A percentile compares a stretch with the other conserved stretches of the same genome.
phyloP scores from a whole-genome alignment of 2,888 invertebrate genomes.

The Leptodirus hochenwartii region DNA sequence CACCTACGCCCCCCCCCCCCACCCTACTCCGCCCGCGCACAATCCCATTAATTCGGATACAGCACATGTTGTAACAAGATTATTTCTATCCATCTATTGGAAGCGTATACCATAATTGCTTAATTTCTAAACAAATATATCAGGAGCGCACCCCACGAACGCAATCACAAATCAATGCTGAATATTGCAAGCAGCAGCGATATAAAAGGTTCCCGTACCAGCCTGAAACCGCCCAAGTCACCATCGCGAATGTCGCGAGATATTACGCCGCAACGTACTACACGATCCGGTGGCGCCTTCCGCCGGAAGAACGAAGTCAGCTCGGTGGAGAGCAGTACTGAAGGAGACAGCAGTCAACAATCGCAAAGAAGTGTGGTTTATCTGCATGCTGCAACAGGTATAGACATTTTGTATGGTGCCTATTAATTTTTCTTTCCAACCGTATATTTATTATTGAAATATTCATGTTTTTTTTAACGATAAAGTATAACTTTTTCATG shows the following conservation, averaged over 20 bases:
- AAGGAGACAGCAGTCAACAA: slow-evolving; percentile 59
- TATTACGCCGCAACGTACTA: slow-evolving; percentile 14
- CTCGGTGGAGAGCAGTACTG: slow-evolving; percentile 46
- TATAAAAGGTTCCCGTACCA: slow-evolving; percentile 18
- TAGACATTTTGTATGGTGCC: too few relatives aligned
- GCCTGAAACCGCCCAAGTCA: slow-evolving; percentile 24
- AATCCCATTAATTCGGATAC: too few relatives aligned
- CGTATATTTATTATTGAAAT: slow-evolving; percentile 6
- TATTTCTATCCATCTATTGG: too few relatives aligned
- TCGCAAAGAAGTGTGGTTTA: slow-evolving; percentile 72
- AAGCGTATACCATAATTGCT: too few relatives aligned
- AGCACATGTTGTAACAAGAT: too few relatives aligned
- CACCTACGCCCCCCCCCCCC: too few relatives aligned
- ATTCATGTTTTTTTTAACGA: slow-evolving; percentile 7
- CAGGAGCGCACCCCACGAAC: too few relatives aligned
- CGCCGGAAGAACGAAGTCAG: slow-evolving; percentile 30
- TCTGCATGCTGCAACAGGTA: slow-evolving; percentile 67
- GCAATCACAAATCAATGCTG: slow-evolving; percentile 22
- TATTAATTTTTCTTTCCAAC: slow-evolving; percentile 4
- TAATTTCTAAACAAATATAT: too few relatives aligned
- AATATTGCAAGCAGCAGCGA: slow-evolving; percentile 25
- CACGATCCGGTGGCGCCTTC: slow-evolving; percentile 10
- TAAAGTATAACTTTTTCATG: slow-evolving; percentile 4
- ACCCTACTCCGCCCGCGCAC: too few relatives aligned
- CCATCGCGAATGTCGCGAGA: slow-evolving; percentile 22